phyloP scores from a whole-genome alignment of 2,888 invertebrate genomes.

The Polydrusus cervinus region DNA sequence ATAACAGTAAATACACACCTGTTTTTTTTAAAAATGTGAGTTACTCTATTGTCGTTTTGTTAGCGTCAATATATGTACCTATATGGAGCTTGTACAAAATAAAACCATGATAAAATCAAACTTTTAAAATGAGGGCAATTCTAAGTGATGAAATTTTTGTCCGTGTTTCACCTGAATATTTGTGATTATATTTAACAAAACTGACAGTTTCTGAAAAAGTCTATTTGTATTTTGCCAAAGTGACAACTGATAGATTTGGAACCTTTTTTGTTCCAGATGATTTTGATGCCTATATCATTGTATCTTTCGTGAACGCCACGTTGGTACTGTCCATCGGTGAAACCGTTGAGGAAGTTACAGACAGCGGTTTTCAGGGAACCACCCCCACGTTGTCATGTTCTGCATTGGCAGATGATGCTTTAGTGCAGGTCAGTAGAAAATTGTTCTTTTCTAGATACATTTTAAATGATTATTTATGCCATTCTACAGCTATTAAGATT shows the following conservation, averaged over 20 bases:
- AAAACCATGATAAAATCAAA: too few species aligned
- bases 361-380: constrained; percentile 98
- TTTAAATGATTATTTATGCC: too few species aligned
- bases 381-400: constrained; percentile 99
- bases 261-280: constrained; percentile 86
- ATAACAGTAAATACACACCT: too few species aligned
- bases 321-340: constrained; percentile 99
- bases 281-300: constrained; percentile 99
- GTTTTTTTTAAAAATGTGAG: too few species aligned
- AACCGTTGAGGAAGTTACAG: constrained; percentile 99
- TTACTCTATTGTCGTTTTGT: too few species aligned
- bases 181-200: constrained; percentile 66
- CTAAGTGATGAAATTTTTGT: constrained; percentile 66
- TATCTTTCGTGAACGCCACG: constrained; percentile 99
- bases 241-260: constrained; percentile 11
- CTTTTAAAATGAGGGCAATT: not conserved
- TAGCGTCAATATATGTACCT: too few species aligned
- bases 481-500: too few species aligned
- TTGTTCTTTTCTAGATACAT: too few species aligned
- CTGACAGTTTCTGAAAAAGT: constrained; percentile 53
- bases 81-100: too few species aligned
- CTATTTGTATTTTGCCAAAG: not conserved
- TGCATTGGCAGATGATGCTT: constrained; percentile 96
- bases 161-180: constrained; percentile 71
- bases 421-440: constrained; percentile 85